phyloP scores from a whole-genome alignment of 2,888 invertebrate genomes.

The Campoplex nolae region DNA sequence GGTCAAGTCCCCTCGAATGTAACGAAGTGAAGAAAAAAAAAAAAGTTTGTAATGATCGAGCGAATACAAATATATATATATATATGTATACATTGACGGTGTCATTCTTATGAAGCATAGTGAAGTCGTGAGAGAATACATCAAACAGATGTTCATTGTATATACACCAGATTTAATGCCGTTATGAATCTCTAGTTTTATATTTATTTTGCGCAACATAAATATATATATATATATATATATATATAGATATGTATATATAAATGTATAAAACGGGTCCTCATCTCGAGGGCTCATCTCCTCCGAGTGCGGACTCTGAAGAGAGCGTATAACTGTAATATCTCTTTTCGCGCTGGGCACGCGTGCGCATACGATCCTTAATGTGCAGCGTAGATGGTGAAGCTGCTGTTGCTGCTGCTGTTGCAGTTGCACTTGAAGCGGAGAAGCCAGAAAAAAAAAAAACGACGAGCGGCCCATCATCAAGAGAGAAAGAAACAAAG shows the following conservation, averaged over 20 bases:
- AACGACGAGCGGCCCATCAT: slow-evolving; percentile 17
- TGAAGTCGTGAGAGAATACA: slow-evolving; percentile 42
- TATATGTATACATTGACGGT: slow-evolving; percentile 5
- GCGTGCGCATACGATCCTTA: slow-evolving; percentile 67
- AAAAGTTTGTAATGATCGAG: slow-evolving; percentile 25
- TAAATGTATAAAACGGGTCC: slow-evolving; percentile 77
- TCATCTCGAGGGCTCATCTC: slow-evolving; percentile 73
- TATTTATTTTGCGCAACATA: slow-evolving; percentile 2
- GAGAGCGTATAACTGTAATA: slow-evolving; percentile 80
- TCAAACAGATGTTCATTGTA: slow-evolving; percentile 72
- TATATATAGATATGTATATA: neutral
- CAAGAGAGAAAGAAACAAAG: slow-evolving; percentile 36
- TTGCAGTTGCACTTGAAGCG: slow-evolving; percentile 53
- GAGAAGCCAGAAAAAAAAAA: slow-evolving; percentile 21
- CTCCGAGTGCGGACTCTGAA: slow-evolving; percentile 45
- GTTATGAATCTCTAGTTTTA: slow-evolving; percentile 82
- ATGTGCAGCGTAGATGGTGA: slow-evolving; percentile 50
- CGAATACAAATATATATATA: neutral
- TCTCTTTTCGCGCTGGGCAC: slow-evolving; percentile 71
- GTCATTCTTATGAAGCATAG: slow-evolving; percentile 38
- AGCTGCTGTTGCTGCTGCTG: slow-evolving; percentile 21
- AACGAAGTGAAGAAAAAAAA: neutral
- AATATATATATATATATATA: neutral
- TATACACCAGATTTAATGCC: slow-evolving; percentile 74
- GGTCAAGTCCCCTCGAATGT: neutral